Base-by-base conservation (phyloP, 2,797 vertebrate species). In the Brachyrhaphis roseni region DNA sequence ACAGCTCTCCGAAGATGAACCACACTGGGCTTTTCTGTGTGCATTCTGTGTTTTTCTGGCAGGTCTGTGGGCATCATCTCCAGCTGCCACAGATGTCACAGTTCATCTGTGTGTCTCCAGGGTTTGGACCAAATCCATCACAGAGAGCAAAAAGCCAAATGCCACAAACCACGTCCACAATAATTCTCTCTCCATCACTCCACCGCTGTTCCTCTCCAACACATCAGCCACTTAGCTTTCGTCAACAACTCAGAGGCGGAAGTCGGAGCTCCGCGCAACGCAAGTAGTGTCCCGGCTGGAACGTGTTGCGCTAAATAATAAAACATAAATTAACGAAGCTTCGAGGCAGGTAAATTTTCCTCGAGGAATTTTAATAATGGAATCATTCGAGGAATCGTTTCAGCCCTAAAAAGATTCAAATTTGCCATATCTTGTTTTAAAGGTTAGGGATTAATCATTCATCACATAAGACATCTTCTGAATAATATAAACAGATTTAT, bases 71-170 rank as follows among this genome's bases (percentile, higher is more conserved):
- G 75, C 89, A 82, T 86, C 85, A 85, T 89, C 82, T 90, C 87
- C 91, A 93, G 91, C 91, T 95, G 92, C 93, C 92, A 91, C 76
- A 84, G 85, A 92, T 94, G 93, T 91, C 94, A 91, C 81, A 93
- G 89, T 92, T 92, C 90, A 91, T 94, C 91, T 92, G 84, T 91
- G 84, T 89, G 84, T 91, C 93, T 91, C 82, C 77, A 84, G 92
- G 91, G 86, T 86, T 92, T 94, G 93, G 89, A 93, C 91, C 87
- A 86, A 91, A 93, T 91, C 92, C 92, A 94, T 91, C 90, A 92
- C 75, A 88, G 76, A 91, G 86, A 92, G 90, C 89, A 93, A 86
- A 91, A 84, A 90, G 89, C 89, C 89, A 90, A 91, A 91, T 53
- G 87, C 91, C 88, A 89, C 90, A 89, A 92, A 90, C 83, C 87